Conservation (phyloP, 2,888 invertebrate genomes). For the Papilio protenor region DNA sequence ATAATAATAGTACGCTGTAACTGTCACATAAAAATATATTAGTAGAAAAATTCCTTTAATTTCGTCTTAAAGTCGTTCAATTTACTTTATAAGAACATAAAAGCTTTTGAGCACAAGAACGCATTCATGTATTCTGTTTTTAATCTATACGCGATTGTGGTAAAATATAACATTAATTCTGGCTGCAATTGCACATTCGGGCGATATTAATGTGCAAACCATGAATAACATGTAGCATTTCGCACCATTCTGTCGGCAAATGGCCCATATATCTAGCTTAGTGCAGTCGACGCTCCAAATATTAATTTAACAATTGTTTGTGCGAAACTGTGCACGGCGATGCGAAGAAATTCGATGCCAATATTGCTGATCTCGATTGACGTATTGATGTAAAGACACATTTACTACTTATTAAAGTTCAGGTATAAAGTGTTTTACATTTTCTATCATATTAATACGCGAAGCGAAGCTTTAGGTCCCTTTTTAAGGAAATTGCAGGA, state of each 20-base stretch:
- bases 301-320: slow-evolving; percentile 75
- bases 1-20: neutral
- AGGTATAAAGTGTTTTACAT: neutral
- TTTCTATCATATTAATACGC: too few relatives aligned
- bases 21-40: slow-evolving; percentile 3
- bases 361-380: slow-evolving; percentile 20
- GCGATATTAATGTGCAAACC: slow-evolving; percentile 70
- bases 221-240: slow-evolving; percentile 75
- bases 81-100: slow-evolving; percentile 26
- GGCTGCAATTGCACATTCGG: slow-evolving; percentile 67
- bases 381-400: neutral
- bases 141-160: slow-evolving; percentile 43
- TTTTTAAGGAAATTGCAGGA: too few relatives aligned
- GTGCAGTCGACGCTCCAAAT: slow-evolving; percentile 76
- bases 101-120: slow-evolving; percentile 32
- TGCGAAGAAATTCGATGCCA: slow-evolving; percentile 29
- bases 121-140: slow-evolving; percentile 37
- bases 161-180: slow-evolving; percentile 54
- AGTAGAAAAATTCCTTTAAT: slow-evolving; percentile 1
- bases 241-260: slow-evolving; percentile 74
- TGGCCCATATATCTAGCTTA: slow-evolving; percentile 80
- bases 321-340: slow-evolving; percentile 46
- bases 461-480: too few relatives aligned
- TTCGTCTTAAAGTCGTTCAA: slow-evolving; percentile 22
- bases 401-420: neutral